Evolutionary conservation across 2,797 vertebrate species (phyloP).

Genomic region (Heliangelus exortis): DNA sequence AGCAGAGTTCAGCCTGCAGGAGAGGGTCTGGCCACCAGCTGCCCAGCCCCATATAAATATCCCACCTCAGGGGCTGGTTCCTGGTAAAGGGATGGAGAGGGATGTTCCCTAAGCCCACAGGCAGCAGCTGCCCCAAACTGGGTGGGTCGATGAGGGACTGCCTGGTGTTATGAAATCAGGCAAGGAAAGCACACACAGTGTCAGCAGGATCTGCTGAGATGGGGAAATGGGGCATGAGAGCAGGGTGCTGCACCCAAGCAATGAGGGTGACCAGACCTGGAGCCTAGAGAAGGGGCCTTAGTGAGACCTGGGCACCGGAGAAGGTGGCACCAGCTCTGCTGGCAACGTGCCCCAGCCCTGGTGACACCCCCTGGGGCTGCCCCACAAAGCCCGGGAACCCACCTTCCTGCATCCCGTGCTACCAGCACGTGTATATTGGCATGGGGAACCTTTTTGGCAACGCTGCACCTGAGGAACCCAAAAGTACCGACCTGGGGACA

Average conservation of each 20-base stretch:
- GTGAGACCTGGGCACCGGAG: not conserved
- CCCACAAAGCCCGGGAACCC: accelerated
- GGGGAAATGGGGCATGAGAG: not conserved
- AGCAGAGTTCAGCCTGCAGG: not conserved
- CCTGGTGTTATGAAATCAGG: too few relatives aligned
- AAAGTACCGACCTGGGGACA: too few relatives aligned
- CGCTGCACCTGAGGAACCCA: accelerated
- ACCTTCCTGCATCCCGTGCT: accelerated
- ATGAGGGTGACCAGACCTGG: not conserved
- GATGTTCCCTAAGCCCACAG: not conserved
- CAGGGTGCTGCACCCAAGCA: not conserved
- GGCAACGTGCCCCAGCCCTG: accelerated
- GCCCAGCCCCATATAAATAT: not conserved
- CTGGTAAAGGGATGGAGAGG: accelerated
- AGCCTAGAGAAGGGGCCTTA: accelerated
- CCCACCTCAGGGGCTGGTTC: not conserved
- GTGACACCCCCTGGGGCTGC: accelerated
- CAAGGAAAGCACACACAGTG: not conserved
- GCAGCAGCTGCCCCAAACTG: too few relatives aligned
- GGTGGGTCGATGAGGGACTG: not conserved
- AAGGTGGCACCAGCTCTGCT: accelerated
- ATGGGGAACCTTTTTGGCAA: not conserved
- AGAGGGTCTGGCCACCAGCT: not conserved
- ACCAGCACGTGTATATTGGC: not conserved
- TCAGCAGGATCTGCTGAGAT: not conserved